phyloP scores from a whole-genome alignment of 2,113 vertebrate genomes.

The Erpornis zantholeuca region DNA sequence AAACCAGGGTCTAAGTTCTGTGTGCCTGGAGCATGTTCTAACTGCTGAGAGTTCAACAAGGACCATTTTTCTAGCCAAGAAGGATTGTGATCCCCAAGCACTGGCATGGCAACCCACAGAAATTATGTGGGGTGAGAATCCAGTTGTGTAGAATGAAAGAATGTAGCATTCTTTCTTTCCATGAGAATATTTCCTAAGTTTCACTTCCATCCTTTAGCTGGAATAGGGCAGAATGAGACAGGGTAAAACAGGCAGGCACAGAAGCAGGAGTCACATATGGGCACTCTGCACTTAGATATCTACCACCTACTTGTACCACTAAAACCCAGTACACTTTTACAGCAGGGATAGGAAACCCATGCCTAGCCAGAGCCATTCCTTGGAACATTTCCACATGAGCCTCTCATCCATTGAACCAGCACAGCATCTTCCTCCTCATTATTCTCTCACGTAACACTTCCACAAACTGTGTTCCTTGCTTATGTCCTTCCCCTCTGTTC shows the following conservation, averaged over 20 bases:
- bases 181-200: not conserved
- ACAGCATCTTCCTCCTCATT: not conserved
- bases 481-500: not conserved
- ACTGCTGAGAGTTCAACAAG: not conserved
- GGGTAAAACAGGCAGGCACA: not conserved
- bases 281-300: not conserved
- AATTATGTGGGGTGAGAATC: not conserved
- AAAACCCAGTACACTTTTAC: not conserved
- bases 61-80: not conserved
- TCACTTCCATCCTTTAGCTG: conserved; percentile 2
- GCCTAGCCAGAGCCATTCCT: not conserved
- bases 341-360: not conserved
- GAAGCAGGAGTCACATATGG: not conserved
- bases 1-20: not conserved
- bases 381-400: not conserved
- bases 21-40: not conserved
- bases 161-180: not conserved
- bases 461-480: not conserved
- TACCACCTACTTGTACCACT: not conserved
- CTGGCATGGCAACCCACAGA: not conserved
- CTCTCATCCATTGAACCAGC: not conserved
- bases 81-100: not conserved
- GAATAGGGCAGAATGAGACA: not conserved
- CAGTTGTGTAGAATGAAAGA: not conserved
- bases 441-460: not conserved